Base-by-base conservation (phyloP, 1,140 invertebrate species). In the Dendroctonus valens region DNA sequence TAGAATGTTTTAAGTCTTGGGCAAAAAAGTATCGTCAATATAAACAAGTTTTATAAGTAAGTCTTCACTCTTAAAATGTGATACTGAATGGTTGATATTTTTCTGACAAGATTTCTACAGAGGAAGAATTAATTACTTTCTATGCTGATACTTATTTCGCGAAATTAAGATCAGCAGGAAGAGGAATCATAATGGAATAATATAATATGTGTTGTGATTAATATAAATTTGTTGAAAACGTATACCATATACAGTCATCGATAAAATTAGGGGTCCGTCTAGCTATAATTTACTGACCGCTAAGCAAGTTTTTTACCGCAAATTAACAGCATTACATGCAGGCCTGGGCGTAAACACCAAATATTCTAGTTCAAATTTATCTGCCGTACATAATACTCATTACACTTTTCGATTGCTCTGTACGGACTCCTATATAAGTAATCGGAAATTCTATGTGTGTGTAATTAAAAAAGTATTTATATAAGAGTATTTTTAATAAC, bases 131-230 rank as follows among this genome's bases (percentile, higher is more conserved):
- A 46, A 11, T 46, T 46, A 46, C 12, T 46, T 46, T 46, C 9
- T 46, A 12, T 52, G 8, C 7, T 52, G 50, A 26, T 26, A 26
- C 26, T 26, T 26, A 26, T 26, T 26, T 26, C 3, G 26, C 26
- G 3, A 26, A 26, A 26, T 26, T 26, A 26, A 26, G 26, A 26
- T 26, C 1, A 26, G 57, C n/a, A 58, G 46, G 46, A 50, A 65
- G 40, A 48, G 15, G 44, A 57, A 58, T 57, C 57, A 40, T 57
- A 58, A 40, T 50, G 37, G 48, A 9, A 57, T 49, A 65, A 6
- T 50, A 58, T 65, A 58, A 41, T 65, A 58, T 50, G 44, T 65
- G 63, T 65, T 55, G 63, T 65, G 54, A 65, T 49, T 58, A 65
- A 44, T 42, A 57, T 15, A 65, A 65, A 65, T 41, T n/a, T 65